A percentile compares a stretch with the other conserved stretches of the same genome.
Evolutionary conservation across 2,797 vertebrate genomes (phyloP).

Genomic region (Pteropus rufus): DNA sequence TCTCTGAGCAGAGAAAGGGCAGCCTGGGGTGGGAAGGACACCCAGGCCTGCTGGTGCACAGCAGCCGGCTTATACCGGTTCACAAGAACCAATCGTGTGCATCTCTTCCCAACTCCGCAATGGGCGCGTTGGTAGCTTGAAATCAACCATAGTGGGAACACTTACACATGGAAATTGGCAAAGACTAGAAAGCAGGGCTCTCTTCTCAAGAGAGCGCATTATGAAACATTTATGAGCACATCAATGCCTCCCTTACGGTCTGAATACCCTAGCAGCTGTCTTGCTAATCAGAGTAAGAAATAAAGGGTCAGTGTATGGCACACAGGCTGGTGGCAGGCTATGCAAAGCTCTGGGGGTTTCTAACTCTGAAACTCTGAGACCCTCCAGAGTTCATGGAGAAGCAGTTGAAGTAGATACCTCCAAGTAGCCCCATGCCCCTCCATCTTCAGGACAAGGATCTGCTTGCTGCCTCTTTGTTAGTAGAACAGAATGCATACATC

Average conservation of each 20-base stretch:
- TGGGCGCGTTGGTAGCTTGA: not conserved
- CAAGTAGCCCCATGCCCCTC: not conserved
- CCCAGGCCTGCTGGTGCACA: not conserved
- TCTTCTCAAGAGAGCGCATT: not conserved
- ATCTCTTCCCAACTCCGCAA: not conserved
- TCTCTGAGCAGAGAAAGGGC: not conserved
- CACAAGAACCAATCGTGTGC: rapidly evolving
- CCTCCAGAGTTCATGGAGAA: not conserved
- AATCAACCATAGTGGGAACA: not conserved
- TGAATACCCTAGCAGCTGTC: not conserved
- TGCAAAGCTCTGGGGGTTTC: not conserved
- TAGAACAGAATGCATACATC: not conserved
- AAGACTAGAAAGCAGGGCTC: not conserved
- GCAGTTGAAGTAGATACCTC: not conserved
- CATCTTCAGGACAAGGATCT: not conserved
- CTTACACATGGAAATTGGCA: not conserved
- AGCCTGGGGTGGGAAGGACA: not conserved
- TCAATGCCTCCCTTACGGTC: not conserved
- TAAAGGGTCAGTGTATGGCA: not conserved
- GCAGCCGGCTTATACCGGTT: not conserved
- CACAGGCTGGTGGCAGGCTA: not conserved
- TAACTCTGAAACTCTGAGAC: not conserved
- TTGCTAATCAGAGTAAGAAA: not conserved
- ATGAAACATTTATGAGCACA: not conserved
- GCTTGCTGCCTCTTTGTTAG: not conserved